Percentiles rank a stretch among this genome's conserved stretches.
Evolutionary conservation across 2,113 vertebrate genomes (phyloP).

Genomic region (Chunga burmeisteri): DNA sequence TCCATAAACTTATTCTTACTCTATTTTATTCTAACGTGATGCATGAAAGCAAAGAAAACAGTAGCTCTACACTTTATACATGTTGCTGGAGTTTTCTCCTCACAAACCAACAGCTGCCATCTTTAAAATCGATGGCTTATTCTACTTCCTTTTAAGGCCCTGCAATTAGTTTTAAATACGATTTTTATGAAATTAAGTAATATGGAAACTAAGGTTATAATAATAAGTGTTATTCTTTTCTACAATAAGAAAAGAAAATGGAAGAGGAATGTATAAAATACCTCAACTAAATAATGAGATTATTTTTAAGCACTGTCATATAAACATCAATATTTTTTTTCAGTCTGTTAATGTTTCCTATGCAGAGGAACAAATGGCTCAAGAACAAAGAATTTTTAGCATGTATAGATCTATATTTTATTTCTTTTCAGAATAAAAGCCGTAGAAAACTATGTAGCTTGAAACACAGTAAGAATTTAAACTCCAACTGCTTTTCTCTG

Average conservation of each 20-base stretch:
- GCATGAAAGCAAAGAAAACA: not conserved
- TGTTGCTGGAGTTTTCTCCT: not conserved
- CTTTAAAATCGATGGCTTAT: not conserved
- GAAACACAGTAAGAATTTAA: not conserved
- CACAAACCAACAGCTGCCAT: not conserved
- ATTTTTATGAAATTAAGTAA: not conserved
- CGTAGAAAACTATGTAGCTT: not conserved
- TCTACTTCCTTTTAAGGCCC: not conserved
- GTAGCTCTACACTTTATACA: not conserved
- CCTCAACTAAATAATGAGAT: not conserved
- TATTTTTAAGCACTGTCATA: not conserved
- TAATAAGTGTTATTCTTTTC: not conserved
- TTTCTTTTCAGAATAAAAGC: not conserved
- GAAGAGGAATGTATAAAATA: not conserved
- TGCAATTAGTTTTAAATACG: not conserved
- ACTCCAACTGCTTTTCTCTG: not conserved
- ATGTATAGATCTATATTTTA: not conserved
- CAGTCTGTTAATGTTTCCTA: not conserved
- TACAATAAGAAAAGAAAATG: not conserved
- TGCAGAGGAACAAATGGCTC: not conserved
- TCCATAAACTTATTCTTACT: not conserved
- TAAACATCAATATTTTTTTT: not conserved
- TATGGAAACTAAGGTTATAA: not conserved
- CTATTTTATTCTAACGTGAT: not conserved
- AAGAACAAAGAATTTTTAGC: not conserved